phyloP scores from a whole-genome alignment of 1,140 invertebrate genomes.

The Parapsyche elsis region DNA sequence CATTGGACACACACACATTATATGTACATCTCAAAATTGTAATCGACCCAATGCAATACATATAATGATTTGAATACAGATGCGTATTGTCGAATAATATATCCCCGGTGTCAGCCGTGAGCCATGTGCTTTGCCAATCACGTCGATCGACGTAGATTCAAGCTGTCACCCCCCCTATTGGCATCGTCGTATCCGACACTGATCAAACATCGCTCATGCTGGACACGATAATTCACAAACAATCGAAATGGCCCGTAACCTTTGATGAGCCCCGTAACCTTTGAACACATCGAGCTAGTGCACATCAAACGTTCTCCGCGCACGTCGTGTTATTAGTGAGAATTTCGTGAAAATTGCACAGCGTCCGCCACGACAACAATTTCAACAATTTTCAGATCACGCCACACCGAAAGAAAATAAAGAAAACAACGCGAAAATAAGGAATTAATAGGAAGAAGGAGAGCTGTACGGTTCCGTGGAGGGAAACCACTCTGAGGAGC shows the following conservation, averaged over 20 bases:
- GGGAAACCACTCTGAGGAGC: background rate
- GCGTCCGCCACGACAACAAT: too few relatives aligned
- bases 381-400: too few relatives aligned
- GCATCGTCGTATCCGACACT: background rate
- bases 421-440: too few relatives aligned
- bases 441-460: background rate
- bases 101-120: background rate
- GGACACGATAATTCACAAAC: constrained; percentile 7
- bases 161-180: background rate
- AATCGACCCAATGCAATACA: too few relatives aligned
- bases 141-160: constrained; percentile 2
- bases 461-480: background rate
- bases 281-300: too few relatives aligned
- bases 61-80: background rate
- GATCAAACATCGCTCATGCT: background rate
- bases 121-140: constrained; percentile 17
- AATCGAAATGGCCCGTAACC: too few relatives aligned
- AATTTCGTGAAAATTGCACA: too few relatives aligned
- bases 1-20: constrained; percentile 5
- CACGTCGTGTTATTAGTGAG: too few relatives aligned
- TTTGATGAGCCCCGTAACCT: too few relatives aligned
- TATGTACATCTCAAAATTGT: background rate
- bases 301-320: too few relatives aligned
- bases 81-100: background rate
- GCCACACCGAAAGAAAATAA: too few relatives aligned